Evolutionary conservation across 2,888 invertebrate genomes (phyloP), one percentile per base, ranked within the genome.

Genomic region (Xestoiulus laeticollis): DNA sequence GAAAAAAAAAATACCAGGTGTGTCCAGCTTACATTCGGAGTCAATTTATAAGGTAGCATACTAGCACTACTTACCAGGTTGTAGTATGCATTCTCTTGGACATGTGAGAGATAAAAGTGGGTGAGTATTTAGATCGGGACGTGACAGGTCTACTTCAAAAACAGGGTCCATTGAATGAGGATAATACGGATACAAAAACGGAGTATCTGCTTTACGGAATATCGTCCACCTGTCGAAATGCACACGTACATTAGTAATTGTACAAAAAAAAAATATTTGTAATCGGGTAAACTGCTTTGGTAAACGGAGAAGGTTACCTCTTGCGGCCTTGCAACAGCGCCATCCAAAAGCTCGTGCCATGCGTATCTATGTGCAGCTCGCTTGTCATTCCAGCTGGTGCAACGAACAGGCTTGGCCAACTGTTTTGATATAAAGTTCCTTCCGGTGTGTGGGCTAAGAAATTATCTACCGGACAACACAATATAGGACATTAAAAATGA

Each of bases 301-400:
- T 4, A 59, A 59, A 59, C n/a, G 3, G 59, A 59, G 59, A 59
- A 59, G n/a, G 6, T n/a, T 2, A 91, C 88, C 59, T 90, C 91
- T 88, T 88, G 22, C 86, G 86, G n/a, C 88, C 88, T 44, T 88
- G 88, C 26, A 88, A 26, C 19, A 88, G 85, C 5, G 88, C 88
- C 91, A 91, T 91, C 91, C 91, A 91, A 88, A 91, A 91, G 89
- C 91, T 91, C 32, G 91, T 91, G 48, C 90, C 91, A 89, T 91
- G 91, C 8, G 91, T 90, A 89, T 91, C 91, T 1, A 91, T 90
- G 89, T 91, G 91, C 1, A 91, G 90, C 33, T 90, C 90, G 89
- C 91, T 91, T n/a, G 88, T 89, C 16, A 90, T 87, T 8, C 91
- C 91, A n/a, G 89, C 88, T 22, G 91, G 90, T 1, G 91, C 91